Evolutionary conservation across 2,888 invertebrate species (phyloP).

Genomic region (Dryadula phaetusa): DNA sequence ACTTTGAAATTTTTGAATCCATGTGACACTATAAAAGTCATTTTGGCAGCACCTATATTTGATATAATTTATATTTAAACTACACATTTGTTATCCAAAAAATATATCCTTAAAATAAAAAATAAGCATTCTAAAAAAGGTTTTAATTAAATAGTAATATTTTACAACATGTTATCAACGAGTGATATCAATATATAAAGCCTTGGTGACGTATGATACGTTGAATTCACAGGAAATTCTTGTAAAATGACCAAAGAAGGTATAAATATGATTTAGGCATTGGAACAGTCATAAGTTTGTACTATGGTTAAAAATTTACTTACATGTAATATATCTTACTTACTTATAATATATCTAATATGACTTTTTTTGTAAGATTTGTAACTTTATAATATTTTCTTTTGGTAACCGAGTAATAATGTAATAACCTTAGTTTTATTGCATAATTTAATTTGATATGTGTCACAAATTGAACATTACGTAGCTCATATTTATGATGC

Average conservation of each 20-base stretch:
- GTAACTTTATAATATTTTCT: background rate
- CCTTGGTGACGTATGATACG: background rate
- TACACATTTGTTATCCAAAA: too few species aligned
- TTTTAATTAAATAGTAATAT: background rate
- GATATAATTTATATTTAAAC: too few species aligned
- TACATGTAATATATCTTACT: too few species aligned
- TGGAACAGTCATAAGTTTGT: background rate
- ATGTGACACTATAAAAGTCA: too few species aligned
- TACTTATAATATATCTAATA: background rate
- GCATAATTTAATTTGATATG: conserved; percentile 2
- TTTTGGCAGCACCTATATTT: too few species aligned
- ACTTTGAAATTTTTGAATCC: too few species aligned
- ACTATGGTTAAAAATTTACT: background rate
- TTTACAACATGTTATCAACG: background rate
- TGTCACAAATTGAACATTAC: background rate
- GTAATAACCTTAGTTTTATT: conserved; percentile 6
- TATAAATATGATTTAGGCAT: background rate
- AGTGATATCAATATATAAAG: background rate
- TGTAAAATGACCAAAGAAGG: background rate
- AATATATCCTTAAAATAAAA: background rate
- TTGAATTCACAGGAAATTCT: background rate
- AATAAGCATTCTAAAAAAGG: background rate
- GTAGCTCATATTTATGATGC: background rate
- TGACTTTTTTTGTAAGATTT: background rate
- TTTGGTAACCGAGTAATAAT: background rate